Base-by-base conservation (phyloP, 2,888 invertebrate genomes). In the Metallyticus violacea region DNA sequence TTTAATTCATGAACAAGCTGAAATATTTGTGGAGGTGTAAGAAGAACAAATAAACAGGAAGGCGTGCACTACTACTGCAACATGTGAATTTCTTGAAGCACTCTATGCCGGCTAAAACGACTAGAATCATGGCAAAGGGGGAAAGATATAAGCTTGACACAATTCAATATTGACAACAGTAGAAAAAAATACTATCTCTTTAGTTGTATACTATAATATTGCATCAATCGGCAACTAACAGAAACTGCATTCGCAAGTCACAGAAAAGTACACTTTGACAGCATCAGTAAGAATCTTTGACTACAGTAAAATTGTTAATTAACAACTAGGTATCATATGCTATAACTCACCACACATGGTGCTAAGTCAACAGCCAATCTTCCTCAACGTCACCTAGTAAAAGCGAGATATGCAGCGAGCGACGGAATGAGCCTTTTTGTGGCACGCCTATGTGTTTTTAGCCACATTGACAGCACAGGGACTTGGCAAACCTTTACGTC, bases 381-480 rank as follows among this genome's bases (percentile, higher is more conserved):
- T 40, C 79, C 62, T 25, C 15, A 40, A 26, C 26, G 30, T 22
- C 7, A 7, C 1, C 2, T 25, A 26, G 27, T 27, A 15, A 81
- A 40, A 80, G 62, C 27, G 26, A 7, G 79, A 77, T 27, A 25
- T 79, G 29, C n/a, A 28, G 40, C 25, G n/a, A n/a, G n/a, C n/a
- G n/a, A n/a, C n/a, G n/a, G 85, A 85, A 77, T 85, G 85, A 81
- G 77, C 81, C n/a, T 7, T 80, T 26, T 28, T 7, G 25, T 76
- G 25, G 62, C 80, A 29, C 62, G 77, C 85, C 77, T 85, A n/a
- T 85, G 85, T 85, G 77, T 40, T 85, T 85, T 80, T 76, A 85
- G 77, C 85, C 81, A 85, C 85, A 85, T 81, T 81, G 85, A 85
- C 81, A 81, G 81, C 85, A 85, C 85, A 85, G 85, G 85, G 85